Evolutionary conservation across 2,888 invertebrate genomes (phyloP), one percentile per base, ranked within the genome.

Genomic region (Coleophora flavipennella): DNA sequence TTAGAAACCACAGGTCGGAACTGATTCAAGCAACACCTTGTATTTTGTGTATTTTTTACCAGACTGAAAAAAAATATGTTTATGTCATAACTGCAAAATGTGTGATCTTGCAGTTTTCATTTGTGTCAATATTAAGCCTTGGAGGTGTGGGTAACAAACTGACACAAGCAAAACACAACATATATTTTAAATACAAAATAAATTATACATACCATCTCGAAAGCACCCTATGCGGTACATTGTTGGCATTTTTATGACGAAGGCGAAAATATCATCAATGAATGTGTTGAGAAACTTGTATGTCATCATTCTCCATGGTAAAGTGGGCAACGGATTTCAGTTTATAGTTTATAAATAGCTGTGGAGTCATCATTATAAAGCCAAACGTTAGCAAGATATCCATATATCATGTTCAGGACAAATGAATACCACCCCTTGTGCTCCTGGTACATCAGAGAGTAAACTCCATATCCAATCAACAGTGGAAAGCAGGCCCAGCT

Each of bases 291-390:
- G 89, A 74, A 98, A 98, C 87, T 99, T 99, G 77, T 99, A 99
- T 8, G 98, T 97, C 90, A 99, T 91, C 99, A 99, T 99, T 44
- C 99, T 89, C 99, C 99, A 99, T 3, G 99, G 99, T 56, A 99
- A n/a, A 87, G 85, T 99, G 99, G 8, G 99, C 99, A 1, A 99
- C 99, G 12, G 98, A 99, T 70, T 99, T 98, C 56, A 99, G 77
- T 78, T 99, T 99, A 83, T 99, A 99, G 85, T 99, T 99, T 57
- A 99, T 99, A 69, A 99, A 99, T 46, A 99, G 84, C 77, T 99
- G 99, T 6, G 99, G 99, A n/a, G 99, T 99, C 99, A 99, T 99
- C 95, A 99, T 97, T 42, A 99, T 99, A 72, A 99, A 99, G 45
- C 99, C 97, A 73, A 99, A 99, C 1, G 98, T 99, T 43, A 99